Evolutionary conservation across 2,888 invertebrate species (phyloP).

Genomic region (Willowsia nigromaculata): DNA sequence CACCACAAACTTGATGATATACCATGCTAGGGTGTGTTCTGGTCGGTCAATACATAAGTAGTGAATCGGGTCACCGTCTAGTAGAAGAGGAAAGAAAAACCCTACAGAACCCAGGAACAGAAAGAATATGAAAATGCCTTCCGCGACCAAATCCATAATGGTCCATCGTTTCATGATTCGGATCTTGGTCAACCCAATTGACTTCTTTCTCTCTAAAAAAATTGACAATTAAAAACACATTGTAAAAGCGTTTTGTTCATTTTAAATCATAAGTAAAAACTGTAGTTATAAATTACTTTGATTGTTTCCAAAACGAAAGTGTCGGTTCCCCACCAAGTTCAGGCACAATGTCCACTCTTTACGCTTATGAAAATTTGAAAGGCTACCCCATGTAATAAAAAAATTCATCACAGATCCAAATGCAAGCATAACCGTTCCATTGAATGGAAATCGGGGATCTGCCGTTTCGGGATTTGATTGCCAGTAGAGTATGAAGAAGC

Average conservation of each 20-base stretch:
- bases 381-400: conserved; percentile 32
- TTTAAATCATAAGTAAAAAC: no score
- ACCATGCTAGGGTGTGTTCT: neutral
- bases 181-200: neutral
- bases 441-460: conserved; percentile 21
- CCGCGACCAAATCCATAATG: neutral
- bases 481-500: neutral
- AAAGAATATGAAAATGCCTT: neutral
- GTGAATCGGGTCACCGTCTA: conserved; percentile 18
- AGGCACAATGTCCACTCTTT: conserved; percentile 32
- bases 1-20: neutral
- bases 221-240: neutral
- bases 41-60: conserved; percentile 22
- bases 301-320: neutral
- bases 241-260: no score
- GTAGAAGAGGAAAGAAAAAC: neutral
- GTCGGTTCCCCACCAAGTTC: neutral
- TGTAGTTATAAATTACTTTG: no score
- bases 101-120: conserved; percentile 1
- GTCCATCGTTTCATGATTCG: neutral
- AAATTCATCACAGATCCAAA: conserved; percentile 37
- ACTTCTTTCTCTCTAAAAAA: neutral
- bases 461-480: neutral
- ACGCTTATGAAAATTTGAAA: conserved; percentile 31
- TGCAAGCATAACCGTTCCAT: neutral